Base-by-base conservation (phyloP, 2,113 vertebrate genomes). In the Etia nguti region DNA sequence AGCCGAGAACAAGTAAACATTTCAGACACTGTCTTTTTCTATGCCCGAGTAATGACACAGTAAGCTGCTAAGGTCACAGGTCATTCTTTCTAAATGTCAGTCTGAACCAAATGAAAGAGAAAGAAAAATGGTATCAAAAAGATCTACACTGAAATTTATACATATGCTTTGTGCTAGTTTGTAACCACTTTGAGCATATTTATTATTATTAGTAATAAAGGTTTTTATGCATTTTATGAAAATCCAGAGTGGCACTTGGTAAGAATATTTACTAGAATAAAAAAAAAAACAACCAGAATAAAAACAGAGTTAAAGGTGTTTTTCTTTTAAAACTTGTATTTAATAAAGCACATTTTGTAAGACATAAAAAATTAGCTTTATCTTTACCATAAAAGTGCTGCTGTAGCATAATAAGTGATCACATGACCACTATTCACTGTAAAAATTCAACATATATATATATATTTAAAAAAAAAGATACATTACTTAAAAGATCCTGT, bases 31-130 rank as follows among this genome's bases (percentile, higher is more conserved):
- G 89, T 81, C 85, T 83, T 62, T 77, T 80, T 88, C 55, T 54
- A 88, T 90, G 93, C 93, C 93, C 93, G 93, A 95, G 91, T 88
- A 88, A 90, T 83, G 86, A 88, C 55, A 92, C 34, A 81, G 80
- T 75, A 59, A 85, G 65, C 36, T 83, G 34, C 65, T 57, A 46
- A 60, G 52, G n/a, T 36, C 55, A 86, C 59, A 83, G 48, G 36
- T 52, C 24, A 83, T 57, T 60, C 20, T 87, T 68, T 65, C 8
- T 41, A 41, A 62, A 86, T 31, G 13, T 62, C 15, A 73, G 29
- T 57, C 54, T 16, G 10, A 73, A 60, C 48, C 8, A 81, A 81
- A 86, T 73, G 22, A 31, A 24, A 81, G 11, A 56, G 5, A 10
- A 29, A 80, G 43, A 43, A 79, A 57, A 38, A 10, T 55, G n/a